Percentiles rank a stretch among this genome's conserved stretches.
Conservation (phyloP, 2,113 vertebrate species). For the Gorsachius goisagi region DNA sequence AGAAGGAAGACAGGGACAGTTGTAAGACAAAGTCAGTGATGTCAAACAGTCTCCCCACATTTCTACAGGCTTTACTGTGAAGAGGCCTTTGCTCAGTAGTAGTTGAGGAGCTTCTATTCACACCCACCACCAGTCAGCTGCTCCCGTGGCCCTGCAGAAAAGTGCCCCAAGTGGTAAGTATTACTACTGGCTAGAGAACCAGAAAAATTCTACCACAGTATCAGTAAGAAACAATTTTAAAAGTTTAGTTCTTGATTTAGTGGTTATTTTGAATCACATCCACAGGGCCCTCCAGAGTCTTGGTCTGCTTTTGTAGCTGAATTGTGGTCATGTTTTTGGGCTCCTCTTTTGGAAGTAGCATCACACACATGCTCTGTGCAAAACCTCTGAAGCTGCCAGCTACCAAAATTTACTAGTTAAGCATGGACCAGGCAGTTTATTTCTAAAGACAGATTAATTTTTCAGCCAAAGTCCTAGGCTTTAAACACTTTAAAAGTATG, state of each 20-base stretch:
- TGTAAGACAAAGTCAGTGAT: neutral
- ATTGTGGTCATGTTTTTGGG: neutral
- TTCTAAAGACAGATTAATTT: neutral
- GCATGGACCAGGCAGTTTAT: neutral
- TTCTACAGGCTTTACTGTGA: neutral
- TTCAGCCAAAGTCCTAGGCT: neutral
- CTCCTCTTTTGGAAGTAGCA: neutral
- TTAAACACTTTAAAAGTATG: neutral
- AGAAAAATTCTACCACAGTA: neutral
- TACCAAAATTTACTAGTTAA: neutral
- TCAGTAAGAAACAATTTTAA: neutral
- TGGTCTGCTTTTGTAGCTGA: neutral
- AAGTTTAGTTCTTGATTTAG: neutral
- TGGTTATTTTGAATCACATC: neutral
- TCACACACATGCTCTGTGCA: neutral
- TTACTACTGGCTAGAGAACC: neutral
- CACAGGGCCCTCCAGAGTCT: neutral
- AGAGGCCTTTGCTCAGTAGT: neutral
- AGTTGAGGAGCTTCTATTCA: neutral
- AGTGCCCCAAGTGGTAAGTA: neutral
- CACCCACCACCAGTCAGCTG: neutral
- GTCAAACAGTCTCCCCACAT: neutral
- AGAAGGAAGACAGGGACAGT: neutral
- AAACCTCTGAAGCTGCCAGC: neutral
- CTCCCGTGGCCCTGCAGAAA: neutral